Conservation (phyloP, 2,888 invertebrate genomes). For the Cryptus armator region DNA sequence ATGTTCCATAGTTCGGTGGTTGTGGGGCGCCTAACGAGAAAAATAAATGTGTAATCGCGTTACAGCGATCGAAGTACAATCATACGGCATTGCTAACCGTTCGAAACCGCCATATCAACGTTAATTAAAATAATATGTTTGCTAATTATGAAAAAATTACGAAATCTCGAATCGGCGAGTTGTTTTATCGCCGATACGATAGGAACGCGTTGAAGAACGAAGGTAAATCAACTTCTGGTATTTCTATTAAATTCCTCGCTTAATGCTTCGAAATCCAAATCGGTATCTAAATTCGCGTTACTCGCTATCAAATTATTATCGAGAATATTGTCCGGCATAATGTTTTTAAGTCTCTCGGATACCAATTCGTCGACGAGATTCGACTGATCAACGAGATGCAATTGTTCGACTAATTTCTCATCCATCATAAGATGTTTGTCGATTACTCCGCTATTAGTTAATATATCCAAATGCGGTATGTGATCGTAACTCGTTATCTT, state of each 20-base stretch:
- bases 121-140: slow-evolving; percentile 25
- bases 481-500: slow-evolving; percentile 81
- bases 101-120: slow-evolving; percentile 17
- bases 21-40: not conserved
- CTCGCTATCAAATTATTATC: slow-evolving; percentile 80
- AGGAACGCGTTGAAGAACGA: not conserved
- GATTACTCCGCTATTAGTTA: slow-evolving; percentile 79
- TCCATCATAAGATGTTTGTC: slow-evolving; percentile 82
- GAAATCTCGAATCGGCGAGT: slow-evolving; percentile 11
- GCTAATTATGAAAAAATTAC: not conserved
- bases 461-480: slow-evolving; percentile 80
- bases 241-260: slow-evolving; percentile 83
- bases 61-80: not conserved
- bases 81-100: not conserved
- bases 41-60: slow-evolving; percentile 24
- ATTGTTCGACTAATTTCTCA: slow-evolving; percentile 82
- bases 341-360: slow-evolving; percentile 81
- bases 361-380: slow-evolving; percentile 82
- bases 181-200: not conserved
- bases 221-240: slow-evolving; percentile 81
- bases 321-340: slow-evolving; percentile 81
- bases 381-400: slow-evolving; percentile 81
- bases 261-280: slow-evolving; percentile 82
- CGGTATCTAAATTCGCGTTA: slow-evolving; percentile 79
- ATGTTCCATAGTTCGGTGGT: not conserved